Evolutionary conservation across 2,113 vertebrate species (phyloP).

Genomic region (Acrocephalus arundinaceus): DNA sequence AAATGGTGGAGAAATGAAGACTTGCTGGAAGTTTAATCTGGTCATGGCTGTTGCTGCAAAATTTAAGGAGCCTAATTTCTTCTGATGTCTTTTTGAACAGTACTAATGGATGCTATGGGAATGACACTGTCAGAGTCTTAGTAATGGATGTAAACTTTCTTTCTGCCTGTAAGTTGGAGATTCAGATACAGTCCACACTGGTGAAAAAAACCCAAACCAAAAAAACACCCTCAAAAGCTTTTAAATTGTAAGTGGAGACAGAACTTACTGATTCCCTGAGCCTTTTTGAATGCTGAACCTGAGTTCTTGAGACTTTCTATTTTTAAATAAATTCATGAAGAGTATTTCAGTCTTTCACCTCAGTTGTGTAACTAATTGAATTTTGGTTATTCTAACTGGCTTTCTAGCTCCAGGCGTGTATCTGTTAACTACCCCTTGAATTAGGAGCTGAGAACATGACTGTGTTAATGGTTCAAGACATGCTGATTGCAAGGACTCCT

Average conservation of each 20-base stretch:
- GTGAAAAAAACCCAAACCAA: neutral
- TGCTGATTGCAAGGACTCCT: neutral
- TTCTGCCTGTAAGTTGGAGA: neutral
- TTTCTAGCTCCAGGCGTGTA: neutral
- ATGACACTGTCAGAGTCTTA: neutral
- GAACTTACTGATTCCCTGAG: neutral
- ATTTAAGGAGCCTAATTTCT: neutral
- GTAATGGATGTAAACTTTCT: neutral
- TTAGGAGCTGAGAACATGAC: neutral
- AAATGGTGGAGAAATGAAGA: neutral
- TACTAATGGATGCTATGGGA: neutral
- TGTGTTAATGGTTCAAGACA: neutral
- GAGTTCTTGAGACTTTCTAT: neutral
- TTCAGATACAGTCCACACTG: neutral
- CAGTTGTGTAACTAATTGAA: neutral
- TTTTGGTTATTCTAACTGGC: neutral
- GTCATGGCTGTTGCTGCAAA: neutral
- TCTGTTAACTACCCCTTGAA: neutral
- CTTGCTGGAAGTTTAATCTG: neutral
- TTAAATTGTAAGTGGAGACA: neutral
- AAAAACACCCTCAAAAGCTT: accelerated
- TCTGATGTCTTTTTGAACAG: neutral
- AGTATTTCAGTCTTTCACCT: neutral
- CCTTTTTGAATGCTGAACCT: neutral
- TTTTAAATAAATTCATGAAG: neutral